Base-by-base conservation (phyloP, 2,888 invertebrate genomes). In the Petrophora chlorosata region DNA sequence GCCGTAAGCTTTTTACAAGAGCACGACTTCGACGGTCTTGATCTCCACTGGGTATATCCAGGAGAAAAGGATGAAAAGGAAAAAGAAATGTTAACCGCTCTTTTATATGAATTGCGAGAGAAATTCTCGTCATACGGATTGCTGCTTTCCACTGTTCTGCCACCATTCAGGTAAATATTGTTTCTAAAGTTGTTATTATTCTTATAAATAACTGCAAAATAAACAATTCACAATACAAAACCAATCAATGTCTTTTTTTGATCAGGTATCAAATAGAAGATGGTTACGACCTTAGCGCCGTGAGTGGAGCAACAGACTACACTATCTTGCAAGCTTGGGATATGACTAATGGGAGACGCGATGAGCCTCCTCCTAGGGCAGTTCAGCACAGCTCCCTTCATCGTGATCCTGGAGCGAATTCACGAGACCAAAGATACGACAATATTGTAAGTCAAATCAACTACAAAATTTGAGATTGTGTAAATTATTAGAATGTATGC, bases 21-120 rank as follows among this genome's bases (percentile, higher is more conserved):
- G 46, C 92, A 95, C 61, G 92, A 93, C 45, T 96, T 97, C 67
- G 96, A 97, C 73, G 97, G 97, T 0, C 81, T 96, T 7, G 96
- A 96, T 68, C 85, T 97, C 3, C 94, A 96, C 64, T 96, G 95
- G 94, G 92, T 94, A 55, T 95, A 94, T 73, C 94, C 95, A 61
- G 89, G 89, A 34, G 89, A 89, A 65, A 81, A 73, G 53, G 84
- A 87, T 44, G 84, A 88, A 30, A 86, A 79, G 34, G 93, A 92
- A 73, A 93, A 89, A 70, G 91, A 92, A 9, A 81, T 91, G 46
- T 79, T 93, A 26, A 91, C 92, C 14, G 75, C 87, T 16, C 75
- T 91, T 3, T 79, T 95, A 17, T 92, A 93, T 60, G 93, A 94
- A 66, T 73, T 94, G 7, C 85, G 92, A 3, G 92, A 91, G 61